Evolutionary conservation across 2,797 vertebrate species (phyloP).

Genomic region (Enteromius radiatus): DNA sequence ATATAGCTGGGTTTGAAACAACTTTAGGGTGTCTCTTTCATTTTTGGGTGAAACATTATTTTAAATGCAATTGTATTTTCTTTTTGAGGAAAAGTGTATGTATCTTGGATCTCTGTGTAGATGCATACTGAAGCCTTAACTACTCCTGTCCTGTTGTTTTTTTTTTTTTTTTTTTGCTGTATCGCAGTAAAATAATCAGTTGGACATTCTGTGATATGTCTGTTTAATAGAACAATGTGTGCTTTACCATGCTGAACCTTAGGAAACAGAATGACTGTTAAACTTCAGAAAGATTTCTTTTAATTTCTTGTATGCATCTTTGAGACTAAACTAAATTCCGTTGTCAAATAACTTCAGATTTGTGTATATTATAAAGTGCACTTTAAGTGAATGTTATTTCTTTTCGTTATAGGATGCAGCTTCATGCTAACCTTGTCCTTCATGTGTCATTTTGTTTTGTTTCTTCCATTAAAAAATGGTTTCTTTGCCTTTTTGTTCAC

Average conservation of each 20-base stretch:
- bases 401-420: neutral
- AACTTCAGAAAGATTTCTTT: neutral
- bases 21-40: neutral
- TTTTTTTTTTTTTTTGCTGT: neutral
- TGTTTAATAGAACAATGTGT: neutral
- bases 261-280: conserved; percentile 12
- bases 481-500: neutral
- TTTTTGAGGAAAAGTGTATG: neutral
- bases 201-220: neutral
- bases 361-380: conserved; percentile 22
- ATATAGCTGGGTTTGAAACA: conserved; percentile 2
- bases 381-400: conserved; percentile 15
- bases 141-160: neutral
- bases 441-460: neutral
- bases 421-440: neutral
- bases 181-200: neutral
- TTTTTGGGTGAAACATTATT: neutral
- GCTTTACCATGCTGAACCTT: neutral
- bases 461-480: neutral
- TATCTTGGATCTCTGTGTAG: neutral
- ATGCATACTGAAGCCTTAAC: conserved; percentile 22
- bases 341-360: neutral
- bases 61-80: neutral
- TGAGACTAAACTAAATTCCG: neutral
- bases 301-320: neutral